Conservation (phyloP, 2,113 vertebrate species). For the Nyctereutes procyonoides region DNA sequence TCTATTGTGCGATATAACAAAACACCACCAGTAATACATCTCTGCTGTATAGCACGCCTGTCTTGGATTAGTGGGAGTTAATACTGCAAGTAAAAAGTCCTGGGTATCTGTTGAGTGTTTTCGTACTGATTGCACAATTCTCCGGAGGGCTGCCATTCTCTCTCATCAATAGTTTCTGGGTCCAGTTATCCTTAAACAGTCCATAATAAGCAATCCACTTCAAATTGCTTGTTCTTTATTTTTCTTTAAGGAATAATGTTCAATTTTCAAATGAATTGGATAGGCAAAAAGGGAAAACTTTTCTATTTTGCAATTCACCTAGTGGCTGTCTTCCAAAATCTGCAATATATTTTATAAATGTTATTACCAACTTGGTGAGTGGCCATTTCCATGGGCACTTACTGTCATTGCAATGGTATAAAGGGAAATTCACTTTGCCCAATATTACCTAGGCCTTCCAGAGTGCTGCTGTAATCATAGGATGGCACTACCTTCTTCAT, state of each 20-base stretch:
- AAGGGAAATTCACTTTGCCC: slow-evolving; percentile 76
- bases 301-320: slow-evolving; percentile 55
- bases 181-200: background rate
- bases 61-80: slow-evolving; percentile 27
- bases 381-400: slow-evolving; percentile 74
- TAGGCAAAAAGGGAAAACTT: slow-evolving; percentile 31
- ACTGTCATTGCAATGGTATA: slow-evolving; percentile 59
- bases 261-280: slow-evolving; percentile 58
- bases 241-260: slow-evolving; percentile 58
- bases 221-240: slow-evolving; percentile 14
- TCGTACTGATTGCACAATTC: slow-evolving; percentile 49
- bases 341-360: slow-evolving; percentile 62
- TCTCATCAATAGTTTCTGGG: slow-evolving; percentile 60
- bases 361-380: slow-evolving; percentile 74
- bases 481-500: slow-evolving; percentile 35
- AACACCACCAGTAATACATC: slow-evolving; percentile 42
- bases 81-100: slow-evolving; percentile 36
- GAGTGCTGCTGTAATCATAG: background rate
- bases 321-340: slow-evolving; percentile 73
- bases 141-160: slow-evolving; percentile 35
- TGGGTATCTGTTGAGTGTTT: slow-evolving; percentile 29
- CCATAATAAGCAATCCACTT: slow-evolving; percentile 19
- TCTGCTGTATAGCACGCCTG: background rate
- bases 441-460: slow-evolving; percentile 64
- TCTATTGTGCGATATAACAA: slow-evolving; percentile 40